phyloP scores from a whole-genome alignment of 2,797 vertebrate species.

The Pteronotus mesoamericanus region DNA sequence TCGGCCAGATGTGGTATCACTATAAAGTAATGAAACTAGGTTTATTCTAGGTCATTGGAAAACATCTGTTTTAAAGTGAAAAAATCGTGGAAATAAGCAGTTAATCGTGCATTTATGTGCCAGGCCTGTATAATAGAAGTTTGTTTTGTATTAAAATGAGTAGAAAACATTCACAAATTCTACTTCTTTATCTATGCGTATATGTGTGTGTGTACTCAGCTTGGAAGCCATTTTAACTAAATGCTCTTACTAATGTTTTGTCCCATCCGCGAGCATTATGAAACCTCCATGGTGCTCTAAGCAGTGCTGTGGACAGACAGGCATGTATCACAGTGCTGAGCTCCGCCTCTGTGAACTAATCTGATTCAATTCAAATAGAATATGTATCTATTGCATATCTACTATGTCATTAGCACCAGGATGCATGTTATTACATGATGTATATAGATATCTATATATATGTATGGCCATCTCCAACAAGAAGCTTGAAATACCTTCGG shows the following conservation, averaged over 20 bases:
- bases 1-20: neutral
- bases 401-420: neutral
- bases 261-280: neutral
- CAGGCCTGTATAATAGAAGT: neutral
- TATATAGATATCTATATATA: too few species aligned
- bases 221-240: neutral
- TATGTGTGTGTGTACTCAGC: neutral
- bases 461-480: neutral
- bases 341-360: neutral
- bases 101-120: neutral
- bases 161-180: neutral
- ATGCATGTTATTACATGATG: neutral
- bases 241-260: neutral
- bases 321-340: neutral
- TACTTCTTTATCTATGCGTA: neutral
- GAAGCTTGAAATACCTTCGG: neutral
- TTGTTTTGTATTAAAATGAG: slow-evolving; percentile 31
- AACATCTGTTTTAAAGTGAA: neutral
- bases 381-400: neutral
- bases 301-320: neutral
- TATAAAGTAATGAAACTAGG: neutral
- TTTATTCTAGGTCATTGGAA: neutral
- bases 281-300: neutral
- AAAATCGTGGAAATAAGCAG: neutral
- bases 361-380: neutral